These are phyloP conservation scores for Lepidurus packardi DNA, from an alignment of 1,140 invertebrate species.

Conservation along the genomic window DNA sequence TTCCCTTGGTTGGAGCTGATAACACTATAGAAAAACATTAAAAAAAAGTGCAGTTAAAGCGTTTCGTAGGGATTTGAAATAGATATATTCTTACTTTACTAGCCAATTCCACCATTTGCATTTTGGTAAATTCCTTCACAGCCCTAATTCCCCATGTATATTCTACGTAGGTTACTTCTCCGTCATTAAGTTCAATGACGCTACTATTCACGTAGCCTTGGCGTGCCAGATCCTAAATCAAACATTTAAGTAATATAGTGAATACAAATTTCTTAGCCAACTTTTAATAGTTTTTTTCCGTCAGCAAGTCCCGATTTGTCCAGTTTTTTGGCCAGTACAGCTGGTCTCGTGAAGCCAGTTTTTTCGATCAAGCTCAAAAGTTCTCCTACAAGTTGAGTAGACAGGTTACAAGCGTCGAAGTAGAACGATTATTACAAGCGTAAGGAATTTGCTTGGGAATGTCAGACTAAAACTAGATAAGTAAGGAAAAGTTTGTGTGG, in stretches of 20 bases:
- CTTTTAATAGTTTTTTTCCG: background rate
- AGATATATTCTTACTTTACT: background rate
- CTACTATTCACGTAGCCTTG: background rate
- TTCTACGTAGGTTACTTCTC: background rate
- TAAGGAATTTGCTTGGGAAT: background rate
- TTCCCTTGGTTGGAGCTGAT: background rate
- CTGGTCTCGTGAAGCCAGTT: background rate
- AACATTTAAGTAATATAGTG: background rate
- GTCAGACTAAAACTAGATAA: constrained; percentile 14
- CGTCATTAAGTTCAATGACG: background rate
- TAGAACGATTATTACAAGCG: background rate
- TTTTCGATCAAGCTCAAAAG: background rate
- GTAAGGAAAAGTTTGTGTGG: background rate
- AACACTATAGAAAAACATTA: background rate
- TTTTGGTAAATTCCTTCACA: background rate
- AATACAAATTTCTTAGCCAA: background rate
- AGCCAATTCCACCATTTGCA: background rate
- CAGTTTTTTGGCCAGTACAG: background rate
- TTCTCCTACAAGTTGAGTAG: background rate
- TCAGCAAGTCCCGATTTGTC: background rate
- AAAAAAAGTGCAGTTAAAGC: background rate
- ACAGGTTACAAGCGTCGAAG: background rate
- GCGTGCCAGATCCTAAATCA: background rate
- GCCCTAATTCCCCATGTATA: background rate
- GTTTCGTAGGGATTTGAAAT: background rate